These are phyloP conservation scores for Argya squamiceps DNA, from an alignment of 2,797 vertebrate genomes.

Conservation along the genomic window DNA sequence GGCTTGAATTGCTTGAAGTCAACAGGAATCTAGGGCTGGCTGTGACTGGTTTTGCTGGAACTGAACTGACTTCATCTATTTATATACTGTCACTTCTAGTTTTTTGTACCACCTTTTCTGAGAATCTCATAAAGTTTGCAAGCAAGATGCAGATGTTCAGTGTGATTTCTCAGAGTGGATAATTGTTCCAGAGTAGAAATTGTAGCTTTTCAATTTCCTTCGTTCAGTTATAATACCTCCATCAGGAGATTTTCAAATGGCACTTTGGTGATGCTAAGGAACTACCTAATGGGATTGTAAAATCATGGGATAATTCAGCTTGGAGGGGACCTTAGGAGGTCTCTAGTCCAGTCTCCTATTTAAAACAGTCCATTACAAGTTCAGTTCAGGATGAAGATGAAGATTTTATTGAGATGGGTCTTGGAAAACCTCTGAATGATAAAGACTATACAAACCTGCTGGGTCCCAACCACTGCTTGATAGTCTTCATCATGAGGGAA, in stretches of 20 bases:
- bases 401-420: background rate
- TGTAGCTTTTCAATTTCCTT: background rate
- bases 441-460: background rate
- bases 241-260: background rate
- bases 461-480: background rate
- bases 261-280: background rate
- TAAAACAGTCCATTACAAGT: background rate
- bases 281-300: background rate
- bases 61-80: background rate
- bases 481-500: background rate
- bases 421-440: background rate
- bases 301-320: background rate
- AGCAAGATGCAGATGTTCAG: background rate
- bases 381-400: background rate
- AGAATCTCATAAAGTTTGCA: background rate
- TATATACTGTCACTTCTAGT: fast-evolving
- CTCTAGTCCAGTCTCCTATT: background rate
- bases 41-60: background rate
- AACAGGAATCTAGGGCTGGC: background rate
- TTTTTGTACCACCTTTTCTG: background rate
- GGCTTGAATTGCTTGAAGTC: background rate
- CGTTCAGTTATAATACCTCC: background rate
- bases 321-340: background rate
- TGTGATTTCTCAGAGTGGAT: background rate
- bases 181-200: background rate